Evolutionary conservation across 2,797 vertebrate species (phyloP).

Genomic region (Sebastolobus alascanus): DNA sequence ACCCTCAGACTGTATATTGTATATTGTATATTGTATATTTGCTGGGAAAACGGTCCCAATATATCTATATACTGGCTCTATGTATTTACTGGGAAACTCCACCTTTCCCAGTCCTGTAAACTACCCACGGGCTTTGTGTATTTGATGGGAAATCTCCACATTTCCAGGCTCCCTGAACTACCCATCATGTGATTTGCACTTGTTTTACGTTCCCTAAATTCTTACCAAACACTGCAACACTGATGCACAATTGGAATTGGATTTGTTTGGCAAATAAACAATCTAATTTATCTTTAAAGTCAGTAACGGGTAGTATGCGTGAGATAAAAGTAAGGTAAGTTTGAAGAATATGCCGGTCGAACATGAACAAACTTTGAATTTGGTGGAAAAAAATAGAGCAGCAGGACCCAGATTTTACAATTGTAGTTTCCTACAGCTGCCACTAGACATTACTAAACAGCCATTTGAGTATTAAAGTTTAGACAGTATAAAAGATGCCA

Average conservation of each 20-base stretch:
- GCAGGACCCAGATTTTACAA: not conserved
- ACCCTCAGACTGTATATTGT: not conserved
- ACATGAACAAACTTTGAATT: not conserved
- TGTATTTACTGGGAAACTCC: not conserved
- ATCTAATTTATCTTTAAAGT: not conserved
- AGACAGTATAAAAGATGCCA: not conserved
- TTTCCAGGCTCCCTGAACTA: not conserved
- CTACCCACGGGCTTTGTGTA: not conserved
- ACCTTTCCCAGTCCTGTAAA: not conserved
- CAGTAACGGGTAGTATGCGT: rapidly evolving
- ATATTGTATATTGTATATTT: too few species aligned
- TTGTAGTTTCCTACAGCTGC: not conserved
- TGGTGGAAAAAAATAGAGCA: not conserved
- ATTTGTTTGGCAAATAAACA: not conserved
- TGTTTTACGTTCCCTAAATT: not conserved
- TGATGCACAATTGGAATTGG: not conserved
- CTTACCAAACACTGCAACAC: not conserved
- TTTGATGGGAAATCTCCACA: not conserved
- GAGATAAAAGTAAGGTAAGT: not conserved
- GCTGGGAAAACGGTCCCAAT: not conserved
- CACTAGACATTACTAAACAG: constrained; percentile 40
- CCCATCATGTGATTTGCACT: not conserved
- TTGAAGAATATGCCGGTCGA: not conserved
- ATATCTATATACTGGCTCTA: not conserved
- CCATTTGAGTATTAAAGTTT: not conserved